These are phyloP conservation scores for Channa argus DNA, from an alignment of 2,113 vertebrate genomes.

Conservation along the genomic window DNA sequence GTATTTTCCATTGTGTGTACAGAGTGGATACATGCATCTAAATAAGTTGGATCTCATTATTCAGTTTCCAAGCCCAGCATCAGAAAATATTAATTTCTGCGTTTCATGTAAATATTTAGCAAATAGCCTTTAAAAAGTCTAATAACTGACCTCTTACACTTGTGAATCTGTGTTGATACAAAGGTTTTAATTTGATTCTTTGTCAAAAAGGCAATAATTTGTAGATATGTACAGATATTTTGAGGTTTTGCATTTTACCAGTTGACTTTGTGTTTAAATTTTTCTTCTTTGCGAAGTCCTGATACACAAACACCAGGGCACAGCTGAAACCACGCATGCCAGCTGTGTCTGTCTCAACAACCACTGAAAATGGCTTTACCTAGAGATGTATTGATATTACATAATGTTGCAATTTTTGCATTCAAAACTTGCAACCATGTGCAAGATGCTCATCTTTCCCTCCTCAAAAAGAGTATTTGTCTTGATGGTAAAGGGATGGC, in stretches of 20 bases:
- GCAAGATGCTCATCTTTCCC: conserved; percentile 85
- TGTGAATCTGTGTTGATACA: conserved; percentile 85
- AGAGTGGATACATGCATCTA: conserved; percentile 44
- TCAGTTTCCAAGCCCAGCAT: conserved; percentile 55
- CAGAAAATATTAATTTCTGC: conserved; percentile 56
- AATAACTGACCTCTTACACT: conserved; percentile 88
- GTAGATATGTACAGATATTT: conserved; percentile 96
- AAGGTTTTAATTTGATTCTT: conserved; percentile 91
- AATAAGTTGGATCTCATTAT: conserved; percentile 47
- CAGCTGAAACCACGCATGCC: conserved; percentile 91
- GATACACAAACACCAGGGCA: conserved; percentile 85
- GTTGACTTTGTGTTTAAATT: conserved; percentile 67
- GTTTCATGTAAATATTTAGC: conserved; percentile 82
- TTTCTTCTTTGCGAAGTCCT: conserved; percentile 82
- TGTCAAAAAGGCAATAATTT: conserved; percentile 98
- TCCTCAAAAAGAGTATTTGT: conserved; percentile 69
- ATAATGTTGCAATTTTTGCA: conserved; percentile 67
- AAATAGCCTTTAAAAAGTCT: conserved; percentile 87
- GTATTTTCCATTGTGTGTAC: conserved; percentile 52
- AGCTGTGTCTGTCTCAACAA: conserved; percentile 87
- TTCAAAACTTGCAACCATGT: conserved; percentile 78
- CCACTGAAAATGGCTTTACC: conserved; percentile 89
- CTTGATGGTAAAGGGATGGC: conserved; percentile 77
- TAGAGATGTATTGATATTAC: conserved; percentile 79
- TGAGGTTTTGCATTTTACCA: conserved; percentile 63